A percentile compares a stretch with the other conserved stretches of the same genome.
Conservation (phyloP, 1,140 invertebrate genomes). For the Rhopalosiphum maidis region DNA sequence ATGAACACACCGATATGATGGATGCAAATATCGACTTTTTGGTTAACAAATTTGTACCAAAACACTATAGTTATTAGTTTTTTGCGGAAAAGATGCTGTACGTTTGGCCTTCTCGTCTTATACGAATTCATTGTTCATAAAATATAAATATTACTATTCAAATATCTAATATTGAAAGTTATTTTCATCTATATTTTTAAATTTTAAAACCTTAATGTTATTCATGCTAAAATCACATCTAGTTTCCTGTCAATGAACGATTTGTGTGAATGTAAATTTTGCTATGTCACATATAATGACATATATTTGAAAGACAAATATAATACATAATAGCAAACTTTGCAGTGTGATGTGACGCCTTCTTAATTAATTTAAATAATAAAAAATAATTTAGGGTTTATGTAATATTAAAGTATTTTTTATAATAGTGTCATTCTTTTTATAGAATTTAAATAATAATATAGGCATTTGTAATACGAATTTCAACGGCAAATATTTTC, state of each 20-base stretch:
- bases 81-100: background rate
- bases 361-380: background rate
- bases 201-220: background rate
- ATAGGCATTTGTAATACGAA: background rate
- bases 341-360: background rate
- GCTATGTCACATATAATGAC: background rate
- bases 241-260: background rate
- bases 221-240: background rate
- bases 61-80: background rate
- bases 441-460: background rate
- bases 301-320: background rate
- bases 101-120: background rate
- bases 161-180: background rate
- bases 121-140: background rate
- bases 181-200: background rate
- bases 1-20: background rate
- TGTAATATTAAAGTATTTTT: background rate
- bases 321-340: background rate
- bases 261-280: background rate
- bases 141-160: background rate
- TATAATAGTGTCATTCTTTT: background rate
- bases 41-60: background rate
- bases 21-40: background rate
- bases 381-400: background rate
- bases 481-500: background rate